Evolutionary conservation across 2,888 invertebrate genomes (phyloP).

Genomic region (Callyntrura guangdongensis): DNA sequence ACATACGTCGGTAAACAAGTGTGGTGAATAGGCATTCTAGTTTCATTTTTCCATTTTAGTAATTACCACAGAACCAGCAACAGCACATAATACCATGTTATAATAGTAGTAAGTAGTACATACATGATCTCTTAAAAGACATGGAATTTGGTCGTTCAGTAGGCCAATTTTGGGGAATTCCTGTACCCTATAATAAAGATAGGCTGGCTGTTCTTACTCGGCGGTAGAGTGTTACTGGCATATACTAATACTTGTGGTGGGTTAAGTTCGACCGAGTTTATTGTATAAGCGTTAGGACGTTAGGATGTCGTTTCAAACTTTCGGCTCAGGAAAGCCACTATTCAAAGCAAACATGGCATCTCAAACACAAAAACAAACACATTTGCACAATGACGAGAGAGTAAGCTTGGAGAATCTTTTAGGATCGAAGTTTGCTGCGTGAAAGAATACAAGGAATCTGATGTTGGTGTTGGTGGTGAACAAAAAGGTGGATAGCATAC

Average conservation of each 20-base stretch:
- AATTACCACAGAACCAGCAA: not conserved
- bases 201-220: not conserved
- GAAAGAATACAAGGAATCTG: too few species aligned
- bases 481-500: too few species aligned
- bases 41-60: too few species aligned
- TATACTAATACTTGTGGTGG: too few species aligned
- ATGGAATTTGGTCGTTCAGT: not conserved
- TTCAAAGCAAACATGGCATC: not conserved
- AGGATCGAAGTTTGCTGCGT: not conserved
- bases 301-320: not conserved
- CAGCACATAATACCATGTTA: not conserved
- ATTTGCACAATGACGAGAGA: not conserved
- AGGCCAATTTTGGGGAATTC: not conserved
- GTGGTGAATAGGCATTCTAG: too few species aligned
- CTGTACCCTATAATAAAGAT: not conserved
- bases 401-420: not conserved
- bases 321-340: constrained; percentile 1
- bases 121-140: not conserved
- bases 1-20: too few species aligned
- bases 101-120: not conserved
- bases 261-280: not conserved
- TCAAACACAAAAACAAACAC: not conserved
- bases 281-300: not conserved
- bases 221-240: too few species aligned
- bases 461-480: too few species aligned